These are phyloP conservation scores for Melanotus villosus DNA, from an alignment of 2,888 invertebrate species.

Conservation along the genomic window DNA sequence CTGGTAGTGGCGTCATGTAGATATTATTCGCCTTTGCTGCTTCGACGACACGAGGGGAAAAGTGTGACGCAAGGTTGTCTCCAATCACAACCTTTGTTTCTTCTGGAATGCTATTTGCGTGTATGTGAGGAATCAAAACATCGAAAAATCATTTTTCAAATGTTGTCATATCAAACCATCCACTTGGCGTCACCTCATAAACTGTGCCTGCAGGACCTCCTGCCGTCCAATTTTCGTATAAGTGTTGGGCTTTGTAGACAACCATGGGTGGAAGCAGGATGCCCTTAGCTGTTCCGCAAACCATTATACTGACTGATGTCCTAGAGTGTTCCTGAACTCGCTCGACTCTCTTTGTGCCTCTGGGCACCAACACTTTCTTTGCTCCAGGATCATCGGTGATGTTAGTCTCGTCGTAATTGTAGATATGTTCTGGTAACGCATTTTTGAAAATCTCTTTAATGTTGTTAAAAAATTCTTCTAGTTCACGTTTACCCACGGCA, in stretches of 20 bases:
- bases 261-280: conserved; percentile 28
- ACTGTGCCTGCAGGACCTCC: no score
- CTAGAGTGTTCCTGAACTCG: not conserved
- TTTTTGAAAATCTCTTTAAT: not conserved
- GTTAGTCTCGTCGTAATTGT: conserved; percentile 63
- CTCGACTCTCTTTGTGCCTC: conserved; percentile 42
- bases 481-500: no score
- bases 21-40: conserved; percentile 26
- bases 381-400: no score
- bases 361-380: no score
- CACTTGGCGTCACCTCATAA: no score
- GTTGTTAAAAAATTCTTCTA: not conserved
- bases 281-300: conserved; percentile 56
- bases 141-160: no score
- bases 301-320: conserved; percentile 56
- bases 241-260: conserved; percentile 47
- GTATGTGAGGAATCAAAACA: no score
- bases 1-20: conserved; percentile 35
- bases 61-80: conserved; percentile 54
- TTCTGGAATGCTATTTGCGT: no score
- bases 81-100: conserved; percentile 53
- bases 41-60: conserved; percentile 48
- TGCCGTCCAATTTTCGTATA: not conserved
- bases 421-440: not conserved
- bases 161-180: no score